These are phyloP conservation scores for Eonycteris spelaea DNA, from an alignment of 2,113 vertebrate species.

Conservation along the genomic window DNA sequence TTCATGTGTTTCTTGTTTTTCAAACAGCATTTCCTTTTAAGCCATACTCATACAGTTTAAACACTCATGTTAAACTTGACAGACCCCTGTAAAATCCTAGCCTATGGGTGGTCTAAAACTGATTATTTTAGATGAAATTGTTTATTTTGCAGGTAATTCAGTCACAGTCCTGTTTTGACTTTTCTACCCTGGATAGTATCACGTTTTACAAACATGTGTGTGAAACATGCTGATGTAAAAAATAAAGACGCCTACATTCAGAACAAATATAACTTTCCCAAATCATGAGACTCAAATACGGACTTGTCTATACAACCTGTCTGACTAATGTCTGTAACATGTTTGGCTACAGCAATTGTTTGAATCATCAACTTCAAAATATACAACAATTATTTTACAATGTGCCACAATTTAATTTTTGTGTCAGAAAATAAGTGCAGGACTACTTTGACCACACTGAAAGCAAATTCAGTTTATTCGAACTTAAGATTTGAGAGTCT, in stretches of 20 bases:
- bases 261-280: not conserved
- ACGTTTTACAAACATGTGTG: constrained; percentile 54
- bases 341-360: constrained; percentile 34
- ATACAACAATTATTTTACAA: not conserved
- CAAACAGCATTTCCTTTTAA: not conserved
- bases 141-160: constrained; percentile 66
- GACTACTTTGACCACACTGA: not conserved
- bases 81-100: constrained; percentile 13
- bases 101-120: constrained; percentile 51
- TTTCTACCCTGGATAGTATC: constrained; percentile 45
- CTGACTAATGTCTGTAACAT: constrained; percentile 39
- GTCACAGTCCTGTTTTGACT: constrained; percentile 58
- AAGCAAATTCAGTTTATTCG: not conserved
- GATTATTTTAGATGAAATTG: constrained; percentile 30
- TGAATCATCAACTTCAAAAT: constrained; percentile 9
- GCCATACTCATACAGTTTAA: constrained; percentile 11
- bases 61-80: constrained; percentile 16
- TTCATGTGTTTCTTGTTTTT: not conserved
- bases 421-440: not conserved
- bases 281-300: not conserved
- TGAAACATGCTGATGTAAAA: constrained; percentile 38
- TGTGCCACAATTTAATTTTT: not conserved
- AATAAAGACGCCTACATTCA: constrained; percentile 19
- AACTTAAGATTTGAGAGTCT: not conserved
- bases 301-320: not conserved